A percentile compares a stretch with the other conserved stretches of the same genome.
phyloP scores from a whole-genome alignment of 1,140 invertebrate genomes.

The Sycobia sp. region DNA sequence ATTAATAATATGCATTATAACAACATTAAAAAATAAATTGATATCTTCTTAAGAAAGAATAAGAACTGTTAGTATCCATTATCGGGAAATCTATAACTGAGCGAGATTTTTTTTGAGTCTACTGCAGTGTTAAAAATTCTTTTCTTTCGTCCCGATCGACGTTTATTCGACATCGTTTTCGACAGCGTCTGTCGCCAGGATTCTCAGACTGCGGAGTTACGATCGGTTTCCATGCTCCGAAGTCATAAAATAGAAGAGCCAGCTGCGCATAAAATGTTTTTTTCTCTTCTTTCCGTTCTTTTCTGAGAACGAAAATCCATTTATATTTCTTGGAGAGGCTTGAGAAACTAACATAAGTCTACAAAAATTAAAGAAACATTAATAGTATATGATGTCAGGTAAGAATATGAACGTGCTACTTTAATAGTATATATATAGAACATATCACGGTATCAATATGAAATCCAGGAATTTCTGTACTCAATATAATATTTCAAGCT shows the following conservation, averaged over 20 bases:
- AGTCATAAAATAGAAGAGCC: slow-evolving; percentile 23
- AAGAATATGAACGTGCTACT: too few species aligned
- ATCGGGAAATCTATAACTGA: too few species aligned
- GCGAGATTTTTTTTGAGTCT: too few species aligned
- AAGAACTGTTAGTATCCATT: too few species aligned
- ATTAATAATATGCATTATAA: too few species aligned
- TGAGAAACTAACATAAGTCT: not conserved
- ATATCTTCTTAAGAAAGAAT: too few species aligned
- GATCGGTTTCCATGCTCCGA: slow-evolving; percentile 1
- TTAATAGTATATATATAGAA: too few species aligned
- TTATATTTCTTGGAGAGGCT: slow-evolving; percentile 18
- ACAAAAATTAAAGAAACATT: not conserved
- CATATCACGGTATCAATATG: too few species aligned
- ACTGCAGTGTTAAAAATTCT: not conserved
- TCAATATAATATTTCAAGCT: too few species aligned
- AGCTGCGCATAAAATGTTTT: slow-evolving; percentile 9
- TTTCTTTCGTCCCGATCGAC: not conserved
- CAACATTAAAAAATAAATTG: too few species aligned
- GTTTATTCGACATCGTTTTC: too few species aligned
- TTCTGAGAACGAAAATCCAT: slow-evolving; percentile 24
- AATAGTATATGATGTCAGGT: not conserved
- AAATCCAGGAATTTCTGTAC: too few species aligned
- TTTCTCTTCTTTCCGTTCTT: slow-evolving; percentile 2
- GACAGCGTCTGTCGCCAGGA: slow-evolving; percentile 13
- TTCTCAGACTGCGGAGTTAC: slow-evolving; percentile 26